These are phyloP conservation scores for Mus spretus DNA, from an alignment of 2,797 vertebrate species.

Conservation along the genomic window DNA sequence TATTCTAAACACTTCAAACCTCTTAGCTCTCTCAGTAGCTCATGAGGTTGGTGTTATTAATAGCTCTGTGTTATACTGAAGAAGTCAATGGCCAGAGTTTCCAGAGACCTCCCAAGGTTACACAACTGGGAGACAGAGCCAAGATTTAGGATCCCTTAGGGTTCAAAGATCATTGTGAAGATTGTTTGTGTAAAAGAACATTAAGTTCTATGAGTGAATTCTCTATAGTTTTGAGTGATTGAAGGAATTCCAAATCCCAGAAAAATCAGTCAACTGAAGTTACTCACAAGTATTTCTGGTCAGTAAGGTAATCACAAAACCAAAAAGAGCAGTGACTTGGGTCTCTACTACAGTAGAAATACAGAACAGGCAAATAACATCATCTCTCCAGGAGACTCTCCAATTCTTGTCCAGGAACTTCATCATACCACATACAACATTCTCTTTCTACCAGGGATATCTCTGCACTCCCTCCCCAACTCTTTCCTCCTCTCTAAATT, in stretches of 20 bases:
- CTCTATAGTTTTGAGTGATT: conserved; percentile 30
- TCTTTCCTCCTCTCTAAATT: background rate
- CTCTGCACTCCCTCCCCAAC: no score
- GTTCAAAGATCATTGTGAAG: background rate
- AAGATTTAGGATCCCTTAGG: background rate
- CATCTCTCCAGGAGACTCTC: background rate
- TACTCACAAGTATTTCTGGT: conserved; percentile 59
- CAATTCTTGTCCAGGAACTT: background rate
- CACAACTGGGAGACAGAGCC: background rate
- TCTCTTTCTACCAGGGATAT: background rate
- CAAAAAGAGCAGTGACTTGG: conserved; percentile 61
- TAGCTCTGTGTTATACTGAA: background rate
- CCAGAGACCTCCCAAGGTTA: background rate
- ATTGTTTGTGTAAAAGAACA: conserved; percentile 4
- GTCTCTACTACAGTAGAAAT: conserved; percentile 42
- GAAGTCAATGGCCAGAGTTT: background rate
- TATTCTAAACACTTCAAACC: background rate
- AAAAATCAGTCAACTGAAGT: conserved; percentile 57
- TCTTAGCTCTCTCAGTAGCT: background rate
- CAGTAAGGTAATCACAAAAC: conserved; percentile 49
- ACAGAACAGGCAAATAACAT: conserved; percentile 45
- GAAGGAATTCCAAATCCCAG: conserved; percentile 63
- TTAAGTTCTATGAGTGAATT: background rate
- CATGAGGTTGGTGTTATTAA: background rate
- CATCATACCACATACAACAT: conserved; percentile 21